A percentile compares a stretch with the other conserved stretches of the same genome.
Evolutionary conservation across 2,113 vertebrate species (phyloP).

Genomic region (Pedionomus torquatus): DNA sequence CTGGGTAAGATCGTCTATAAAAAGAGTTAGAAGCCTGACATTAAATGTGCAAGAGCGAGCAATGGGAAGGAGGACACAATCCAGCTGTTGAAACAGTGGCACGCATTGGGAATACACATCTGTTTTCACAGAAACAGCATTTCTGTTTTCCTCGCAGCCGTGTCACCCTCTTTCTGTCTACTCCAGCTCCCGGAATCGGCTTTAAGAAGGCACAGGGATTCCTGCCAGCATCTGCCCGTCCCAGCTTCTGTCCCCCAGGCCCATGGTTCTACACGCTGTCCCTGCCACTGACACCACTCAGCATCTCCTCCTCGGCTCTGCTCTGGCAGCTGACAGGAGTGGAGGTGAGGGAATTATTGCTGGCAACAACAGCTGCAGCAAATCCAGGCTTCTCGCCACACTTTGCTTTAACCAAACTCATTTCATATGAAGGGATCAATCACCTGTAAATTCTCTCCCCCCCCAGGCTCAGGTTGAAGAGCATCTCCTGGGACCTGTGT

Average conservation of each 20-base stretch:
- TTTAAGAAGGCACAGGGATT: background rate
- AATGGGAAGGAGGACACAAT: background rate
- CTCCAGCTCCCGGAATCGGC: background rate
- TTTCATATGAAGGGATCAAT: background rate
- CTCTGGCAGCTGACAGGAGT: background rate
- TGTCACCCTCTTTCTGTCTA: background rate
- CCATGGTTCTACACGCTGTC: rapidly evolving
- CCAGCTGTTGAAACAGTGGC: background rate
- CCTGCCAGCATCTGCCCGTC: background rate
- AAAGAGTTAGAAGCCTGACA: background rate
- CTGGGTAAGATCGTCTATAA: background rate
- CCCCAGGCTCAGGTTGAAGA: background rate
- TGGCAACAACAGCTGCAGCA: background rate
- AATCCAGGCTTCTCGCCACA: background rate
- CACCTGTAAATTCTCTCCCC: background rate
- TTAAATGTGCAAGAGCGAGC: background rate
- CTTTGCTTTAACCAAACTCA: background rate
- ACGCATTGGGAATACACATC: background rate
- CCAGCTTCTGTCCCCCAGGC: background rate
- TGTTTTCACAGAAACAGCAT: background rate
- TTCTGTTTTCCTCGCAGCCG: background rate
- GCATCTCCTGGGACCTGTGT: rapidly evolving
- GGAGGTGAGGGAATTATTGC: background rate
- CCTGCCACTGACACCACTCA: background rate
- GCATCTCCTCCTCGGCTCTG: background rate